Evolutionary conservation across 2,888 invertebrate genomes (phyloP).

Genomic region (Cantharis flavilabris): DNA sequence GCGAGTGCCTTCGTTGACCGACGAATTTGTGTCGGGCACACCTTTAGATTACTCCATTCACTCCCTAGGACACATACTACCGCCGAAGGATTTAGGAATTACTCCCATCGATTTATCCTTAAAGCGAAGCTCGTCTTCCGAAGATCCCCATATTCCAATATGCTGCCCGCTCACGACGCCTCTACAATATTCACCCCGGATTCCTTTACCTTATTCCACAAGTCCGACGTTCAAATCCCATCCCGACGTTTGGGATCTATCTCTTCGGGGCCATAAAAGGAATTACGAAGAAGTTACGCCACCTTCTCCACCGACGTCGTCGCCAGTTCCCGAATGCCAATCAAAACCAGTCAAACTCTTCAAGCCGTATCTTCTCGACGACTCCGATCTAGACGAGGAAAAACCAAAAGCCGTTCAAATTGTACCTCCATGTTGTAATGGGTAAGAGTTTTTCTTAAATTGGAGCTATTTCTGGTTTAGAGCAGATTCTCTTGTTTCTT

Average conservation of each 20-base stretch:
- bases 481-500: not conserved
- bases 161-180: conserved; percentile 32
- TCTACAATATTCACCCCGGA: conserved; percentile 21
- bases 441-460: conserved; percentile 4
- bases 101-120: conserved; percentile 55
- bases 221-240: conserved; percentile 30
- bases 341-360: conserved; percentile 74
- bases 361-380: conserved; percentile 73
- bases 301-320: conserved; percentile 8
- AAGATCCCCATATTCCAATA: conserved; percentile 24
- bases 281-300: conserved; percentile 18
- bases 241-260: conserved; percentile 54
- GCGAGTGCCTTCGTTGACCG: conserved; percentile 45
- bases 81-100: conserved; percentile 38
- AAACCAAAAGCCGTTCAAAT: conserved; percentile 4
- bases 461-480: not conserved
- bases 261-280: conserved; percentile 45
- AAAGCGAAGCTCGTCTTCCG: conserved; percentile 45
- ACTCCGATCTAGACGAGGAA: conserved; percentile 40
- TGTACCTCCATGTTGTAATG: conserved; percentile 53
- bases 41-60: conserved; percentile 50
- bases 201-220: conserved; percentile 24
- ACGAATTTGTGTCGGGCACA: conserved; percentile 12
- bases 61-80: conserved; percentile 42
- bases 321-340: conserved; percentile 16